phyloP scores from a whole-genome alignment of 1,140 invertebrate genomes.

The Glossosoma conforme region DNA sequence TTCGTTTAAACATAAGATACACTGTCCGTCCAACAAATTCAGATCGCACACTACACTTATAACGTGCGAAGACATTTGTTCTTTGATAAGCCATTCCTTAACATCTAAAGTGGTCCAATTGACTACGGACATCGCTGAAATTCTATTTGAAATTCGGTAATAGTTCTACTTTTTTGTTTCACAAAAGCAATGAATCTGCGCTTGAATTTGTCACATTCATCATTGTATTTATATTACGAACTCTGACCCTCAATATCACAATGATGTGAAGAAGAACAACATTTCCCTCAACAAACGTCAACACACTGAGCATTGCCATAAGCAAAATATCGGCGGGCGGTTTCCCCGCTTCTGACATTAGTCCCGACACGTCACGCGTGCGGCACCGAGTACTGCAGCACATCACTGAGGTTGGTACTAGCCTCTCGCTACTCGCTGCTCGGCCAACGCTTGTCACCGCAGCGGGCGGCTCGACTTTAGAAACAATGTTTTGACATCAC shows the following conservation, averaged over 20 bases:
- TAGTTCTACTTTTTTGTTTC: too few species aligned
- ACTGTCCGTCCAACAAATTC: constrained; percentile 45
- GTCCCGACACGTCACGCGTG: constrained; percentile 6
- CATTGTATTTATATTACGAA: too few species aligned
- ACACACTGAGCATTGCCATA: constrained; percentile 11
- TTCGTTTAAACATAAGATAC: constrained; percentile 44
- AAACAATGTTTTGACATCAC: too few species aligned
- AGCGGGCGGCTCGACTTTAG: too few species aligned
- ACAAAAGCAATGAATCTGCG: too few species aligned
- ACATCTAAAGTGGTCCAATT: constrained; percentile 50
- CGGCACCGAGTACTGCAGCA: neutral
- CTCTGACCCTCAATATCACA: too few species aligned
- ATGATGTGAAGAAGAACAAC: constrained; percentile 5
- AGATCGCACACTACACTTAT: constrained; percentile 41
- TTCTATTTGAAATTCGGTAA: too few species aligned
- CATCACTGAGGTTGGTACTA: too few species aligned
- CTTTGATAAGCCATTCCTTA: constrained; percentile 46
- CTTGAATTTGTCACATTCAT: too few species aligned
- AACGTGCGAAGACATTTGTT: constrained; percentile 38
- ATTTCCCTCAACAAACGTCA: constrained; percentile 15
- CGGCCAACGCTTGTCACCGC: too few species aligned
- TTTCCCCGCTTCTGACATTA: constrained; percentile 11
- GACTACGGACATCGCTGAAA: constrained; percentile 36
- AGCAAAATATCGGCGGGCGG: constrained; percentile 1
- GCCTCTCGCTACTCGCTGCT: too few species aligned